Evolutionary conservation across 2,888 invertebrate species (phyloP), one percentile per base, ranked within the genome.

Genomic region (Drosophila diplacantha): DNA sequence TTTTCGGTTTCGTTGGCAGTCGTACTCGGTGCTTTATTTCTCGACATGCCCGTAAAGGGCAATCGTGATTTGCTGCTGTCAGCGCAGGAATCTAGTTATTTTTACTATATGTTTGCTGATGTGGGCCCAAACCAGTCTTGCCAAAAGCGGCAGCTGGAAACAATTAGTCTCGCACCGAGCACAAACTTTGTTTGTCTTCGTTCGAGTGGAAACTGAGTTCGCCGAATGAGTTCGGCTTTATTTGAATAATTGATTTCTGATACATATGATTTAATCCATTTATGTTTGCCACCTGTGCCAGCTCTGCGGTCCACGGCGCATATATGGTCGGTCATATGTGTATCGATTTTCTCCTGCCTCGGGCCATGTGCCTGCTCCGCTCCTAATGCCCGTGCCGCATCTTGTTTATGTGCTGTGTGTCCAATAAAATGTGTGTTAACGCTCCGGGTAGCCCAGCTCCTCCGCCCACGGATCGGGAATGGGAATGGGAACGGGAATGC

Each of bases 391-490:
- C 44, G 59, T 39, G 49, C 69, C 57, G 57, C 63, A 75, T 32
- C 71, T 73, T 82, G 68, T 71, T 76, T 59, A 74, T 77, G 61
- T 56, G 53, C 46, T 71, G 74, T 66, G 75, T 73, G 71, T 66
- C 71, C 76, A 83, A 83, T 80, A 79, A 79, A 81, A 79, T 71
- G 71, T 71, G 74, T 67, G 72, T 74, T 79, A 81, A 72, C 64
- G 63, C 63, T 59, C 20, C 24, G 29, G 46, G 34, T 22, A 35
- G 47, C 20, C 55, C 35, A 34, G 24, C 56, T 8, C 24, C 43
- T 44, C 32, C 64, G 35, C 39, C 62, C 22, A 60, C 50, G 41
- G 20, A 35, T 16, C 24, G 41, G 26, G 41, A 41, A 26, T 37
- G n/a, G 38, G 38, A n/a, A 14, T 16, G 9, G 20, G 34, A 58